Evolutionary conservation across 2,888 invertebrate genomes (phyloP).

Genomic region (Agrochola circellaris): DNA sequence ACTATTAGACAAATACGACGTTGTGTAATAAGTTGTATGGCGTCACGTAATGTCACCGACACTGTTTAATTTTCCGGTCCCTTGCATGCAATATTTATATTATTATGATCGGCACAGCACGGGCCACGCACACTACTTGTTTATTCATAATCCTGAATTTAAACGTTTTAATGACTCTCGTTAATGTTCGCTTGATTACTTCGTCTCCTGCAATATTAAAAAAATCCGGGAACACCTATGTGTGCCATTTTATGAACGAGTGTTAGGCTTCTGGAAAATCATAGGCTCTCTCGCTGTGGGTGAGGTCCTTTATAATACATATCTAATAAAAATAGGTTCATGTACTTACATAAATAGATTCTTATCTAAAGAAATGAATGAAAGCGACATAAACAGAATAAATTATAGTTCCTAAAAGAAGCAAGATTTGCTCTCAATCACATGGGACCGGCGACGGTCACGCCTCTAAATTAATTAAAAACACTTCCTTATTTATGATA

Average conservation of each 20-base stretch:
- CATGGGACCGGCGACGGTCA: not conserved
- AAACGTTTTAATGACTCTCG: conserved; percentile 30
- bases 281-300: not conserved
- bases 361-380: not conserved
- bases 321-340: not conserved
- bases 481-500: conserved; percentile 25
- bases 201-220: conserved; percentile 2
- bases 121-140: conserved; percentile 51
- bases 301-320: not conserved
- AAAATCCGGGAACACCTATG: not conserved
- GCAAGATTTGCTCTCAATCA: conserved; percentile 9
- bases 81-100: conserved; percentile 75
- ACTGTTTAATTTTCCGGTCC: conserved; percentile 77
- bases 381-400: not conserved
- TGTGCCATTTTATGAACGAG: not conserved
- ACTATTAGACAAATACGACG: not conserved
- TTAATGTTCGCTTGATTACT: conserved; percentile 38
- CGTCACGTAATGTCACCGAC: conserved; percentile 57
- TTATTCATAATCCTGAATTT: conserved; percentile 56
- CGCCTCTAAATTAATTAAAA: conserved; percentile 13
- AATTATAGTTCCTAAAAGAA: conserved; percentile 8
- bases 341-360: not conserved
- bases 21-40: conserved; percentile 10
- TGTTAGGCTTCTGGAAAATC: not conserved
- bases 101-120: conserved; percentile 65